Conservation (phyloP, 2,888 invertebrate species). For the Mesodorylaimus sp. region DNA sequence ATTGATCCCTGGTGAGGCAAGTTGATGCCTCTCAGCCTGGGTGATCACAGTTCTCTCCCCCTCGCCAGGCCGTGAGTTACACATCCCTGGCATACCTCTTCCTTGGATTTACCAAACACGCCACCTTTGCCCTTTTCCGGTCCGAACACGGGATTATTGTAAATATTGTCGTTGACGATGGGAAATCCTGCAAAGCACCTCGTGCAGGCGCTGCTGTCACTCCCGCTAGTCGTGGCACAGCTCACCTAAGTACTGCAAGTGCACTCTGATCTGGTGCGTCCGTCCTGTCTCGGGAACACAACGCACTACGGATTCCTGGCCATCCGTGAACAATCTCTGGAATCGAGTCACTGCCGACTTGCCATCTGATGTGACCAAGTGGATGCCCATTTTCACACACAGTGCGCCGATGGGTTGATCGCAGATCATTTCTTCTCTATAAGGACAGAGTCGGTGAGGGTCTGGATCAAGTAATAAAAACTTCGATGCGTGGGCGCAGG, state of each 20-base stretch:
- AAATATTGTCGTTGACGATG: slow-evolving; percentile 87
- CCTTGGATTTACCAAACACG: slow-evolving; percentile 46
- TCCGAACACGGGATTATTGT: slow-evolving; percentile 88
- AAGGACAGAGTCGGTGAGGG: too few species aligned
- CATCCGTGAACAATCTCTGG: slow-evolving; percentile 67
- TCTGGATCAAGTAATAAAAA: too few species aligned
- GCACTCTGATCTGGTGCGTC: slow-evolving; percentile 97
- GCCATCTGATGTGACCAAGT: slow-evolving; percentile 74
- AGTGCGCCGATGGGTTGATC: slow-evolving; percentile 23
- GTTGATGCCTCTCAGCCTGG: too few species aligned
- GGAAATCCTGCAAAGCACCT: slow-evolving; percentile 54
- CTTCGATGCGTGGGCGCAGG: too few species aligned
- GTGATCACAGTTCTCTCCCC: too few species aligned
- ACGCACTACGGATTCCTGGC: slow-evolving; percentile 71
- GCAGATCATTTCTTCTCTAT: slow-evolving; percentile 21
- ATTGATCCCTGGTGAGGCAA: too few species aligned
- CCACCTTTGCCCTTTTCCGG: slow-evolving; percentile 73
- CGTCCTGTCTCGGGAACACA: slow-evolving; percentile 87
- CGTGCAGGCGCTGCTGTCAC: background rate
- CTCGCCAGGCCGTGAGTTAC: too few species aligned
- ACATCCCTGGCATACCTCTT: too few species aligned
- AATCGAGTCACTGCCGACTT: slow-evolving; percentile 81
- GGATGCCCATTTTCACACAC: slow-evolving; percentile 68
- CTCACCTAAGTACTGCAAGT: slow-evolving; percentile 81
- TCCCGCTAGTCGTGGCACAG: background rate